Base-by-base conservation (phyloP, 2,888 invertebrate species). In the Notodonta ziczac region DNA sequence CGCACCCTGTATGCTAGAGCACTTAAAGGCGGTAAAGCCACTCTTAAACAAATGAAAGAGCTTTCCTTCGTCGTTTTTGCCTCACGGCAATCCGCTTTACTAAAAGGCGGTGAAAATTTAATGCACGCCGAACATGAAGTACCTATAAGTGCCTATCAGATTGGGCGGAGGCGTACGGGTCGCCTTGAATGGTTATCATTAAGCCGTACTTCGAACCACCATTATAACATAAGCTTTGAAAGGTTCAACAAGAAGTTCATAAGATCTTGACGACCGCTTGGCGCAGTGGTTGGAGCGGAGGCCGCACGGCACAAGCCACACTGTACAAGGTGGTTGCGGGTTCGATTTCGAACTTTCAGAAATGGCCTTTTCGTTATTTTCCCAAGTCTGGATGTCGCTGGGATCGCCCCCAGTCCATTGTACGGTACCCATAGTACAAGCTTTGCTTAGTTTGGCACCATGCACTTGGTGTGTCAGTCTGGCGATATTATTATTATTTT, bases 21-120 rank as follows among this genome's bases (percentile, higher is more conserved):
- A 90, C 91, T 91, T 91, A 90, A 86, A 86, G 86, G 83, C 86
- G 84, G 87, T 84, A 85, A 87, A 88, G 87, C 88, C 84, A 89
- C 88, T 87, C 86, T 87, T 88, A 89, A 90, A 91, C 91, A 90
- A 91, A 90, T 91, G 88, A 90, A 91, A 90, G 88, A 88, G 86
- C 85, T 87, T 88, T 85, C 86, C 80, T 86, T 83, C 83, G 79
- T 78, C 83, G 82, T 83, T 83, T 86, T 85, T 80, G 77, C 81
- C 80, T 82, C 80, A 81, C 81, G 76, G 81, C 83, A 87, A 90
- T 88, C 87, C 87, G 87, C 88, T 91, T 89, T 87, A 82, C 87
- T 86, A 86, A 86, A 86, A 86, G 86, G 82, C 83, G 81, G 84
- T 86, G 87, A 89, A 90, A 89, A 86, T 87, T 87, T 88, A 88